Base-by-base conservation (phyloP, 1,140 invertebrate species). In the Rhynchophorus ferrugineus region DNA sequence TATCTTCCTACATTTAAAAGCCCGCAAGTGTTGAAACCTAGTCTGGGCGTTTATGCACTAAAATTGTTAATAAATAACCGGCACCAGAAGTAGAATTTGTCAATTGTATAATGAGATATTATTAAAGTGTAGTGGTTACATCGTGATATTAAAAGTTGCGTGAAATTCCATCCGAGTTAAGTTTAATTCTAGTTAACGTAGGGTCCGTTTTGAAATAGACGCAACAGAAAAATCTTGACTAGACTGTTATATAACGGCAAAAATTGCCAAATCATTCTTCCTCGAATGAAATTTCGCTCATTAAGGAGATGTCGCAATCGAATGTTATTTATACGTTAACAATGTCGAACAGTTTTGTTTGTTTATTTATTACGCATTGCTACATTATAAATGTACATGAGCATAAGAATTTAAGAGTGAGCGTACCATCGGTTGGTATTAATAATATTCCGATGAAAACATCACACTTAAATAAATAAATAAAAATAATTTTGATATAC, bases 1-100 rank as follows among this genome's bases (percentile, higher is more conserved):
- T 44, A 16, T 41, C 43, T 29, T 19, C 20, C 43, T 44, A 44
- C 43, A 29, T 14, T 19, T 17, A 29, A 17, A 8, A 44, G 43
- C 16, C 18, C n/a, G 13, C 1, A 22, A 44, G 38, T 41, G 38
- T 41, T 3, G 38, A 41, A 41, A 41, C 38, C 16, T 3, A 18
- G 38, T 11, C 14, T 41, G 38, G 38, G 38, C 38, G 38, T 18
- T 3, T 18, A 20, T 41, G 38, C 17, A 17, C 14, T 41, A 19
- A 2, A 41, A 5, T 18, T 17, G 17, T 1, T 37, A 41, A 41
- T 41, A 41, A 41, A 17, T 8, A 18, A 6, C 14, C 2, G 16
- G 7, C 18, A 17, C 20, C 7, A 17, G 35, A 41, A 14, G 3
- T 17, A 18, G 14, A 41, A 41, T 8, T 18, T 11, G 14, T 17